Evolutionary conservation across 2,113 vertebrate genomes (phyloP), one percentile per base, ranked within the genome.

Genomic region (Arvicanthis niloticus): DNA sequence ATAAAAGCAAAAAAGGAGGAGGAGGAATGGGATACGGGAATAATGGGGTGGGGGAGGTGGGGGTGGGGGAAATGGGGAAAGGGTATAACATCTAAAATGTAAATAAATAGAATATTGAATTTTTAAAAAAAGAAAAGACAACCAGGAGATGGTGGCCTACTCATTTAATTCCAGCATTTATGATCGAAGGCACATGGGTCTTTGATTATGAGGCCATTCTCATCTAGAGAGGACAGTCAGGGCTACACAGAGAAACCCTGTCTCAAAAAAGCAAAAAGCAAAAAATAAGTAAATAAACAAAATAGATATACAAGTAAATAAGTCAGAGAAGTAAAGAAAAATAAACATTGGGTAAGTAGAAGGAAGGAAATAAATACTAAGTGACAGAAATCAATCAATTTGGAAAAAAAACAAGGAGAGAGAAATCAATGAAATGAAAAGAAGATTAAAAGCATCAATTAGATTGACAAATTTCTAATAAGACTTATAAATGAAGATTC

Each of bases 351-450:
- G 87, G 53, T 40, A 95, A 91, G 48, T n/a, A 91, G 76, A 89
- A 91, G 65, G 51, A 80, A 92, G 22, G 7, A 95, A 95, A 67
- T 51, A 51, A 51, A 51, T 94, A 76, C 45, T 89, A 87, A 78
- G 68, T 15, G 65, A 4, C 16, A 94, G 34, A 93, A 92, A 92
- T 88, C 17, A 73, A 65, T 88, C 4, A 62, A 67, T 42, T 42
- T 58, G 8, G 60, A 91, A 88, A 65, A 10, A 48, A 15, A 92
- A 75, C 90, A 75, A 67, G 60, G 5, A 48, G 3, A 53, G 10
- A 68, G 70, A 94, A 97, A 26, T 73, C 10, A 88, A 51, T 37
- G 10, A 96, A 94, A 56, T 58, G 16, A 85, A 94, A 92, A 62
- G 3, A 8, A 19, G 2, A 17, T 81, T 81, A 9, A 88, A 75